phyloP scores from a whole-genome alignment of 2,113 vertebrate species.

The Hipposideros armiger region DNA sequence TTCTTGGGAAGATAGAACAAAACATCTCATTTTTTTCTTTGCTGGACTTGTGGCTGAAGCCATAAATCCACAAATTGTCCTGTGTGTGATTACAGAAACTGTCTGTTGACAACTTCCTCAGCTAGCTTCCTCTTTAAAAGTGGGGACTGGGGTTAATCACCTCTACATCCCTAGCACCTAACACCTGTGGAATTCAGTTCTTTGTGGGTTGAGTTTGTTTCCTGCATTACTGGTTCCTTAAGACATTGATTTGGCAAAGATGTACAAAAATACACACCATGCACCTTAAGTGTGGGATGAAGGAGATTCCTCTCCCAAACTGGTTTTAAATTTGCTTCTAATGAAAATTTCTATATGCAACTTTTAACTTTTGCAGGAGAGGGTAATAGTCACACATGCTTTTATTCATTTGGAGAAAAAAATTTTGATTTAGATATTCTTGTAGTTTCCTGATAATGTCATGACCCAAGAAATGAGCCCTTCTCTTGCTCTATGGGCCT shows the following conservation, averaged over 20 bases:
- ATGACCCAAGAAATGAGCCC: constrained; percentile 27
- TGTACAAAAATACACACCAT: neutral
- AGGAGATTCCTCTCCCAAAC: neutral
- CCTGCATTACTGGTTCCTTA: neutral
- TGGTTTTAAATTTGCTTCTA: constrained; percentile 60
- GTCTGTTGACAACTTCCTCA: neutral
- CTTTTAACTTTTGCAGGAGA: constrained; percentile 5
- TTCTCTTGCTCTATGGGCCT: neutral
- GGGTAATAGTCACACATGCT: neutral
- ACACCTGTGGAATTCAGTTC: neutral
- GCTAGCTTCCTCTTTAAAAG: neutral
- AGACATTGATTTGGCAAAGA: constrained; percentile 47
- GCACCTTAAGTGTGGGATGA: neutral
- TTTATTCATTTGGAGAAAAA: constrained; percentile 56
- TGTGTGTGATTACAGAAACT: neutral
- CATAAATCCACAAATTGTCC: neutral
- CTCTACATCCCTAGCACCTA: neutral
- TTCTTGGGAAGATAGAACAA: neutral
- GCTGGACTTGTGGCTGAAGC: neutral
- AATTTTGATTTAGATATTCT: neutral
- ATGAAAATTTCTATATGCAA: constrained; percentile 51
- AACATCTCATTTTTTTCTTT: constrained; percentile 23
- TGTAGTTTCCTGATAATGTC: constrained; percentile 51
- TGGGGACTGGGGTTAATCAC: neutral
- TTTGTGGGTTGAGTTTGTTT: constrained; percentile 42